Percentiles rank a stretch among this genome's conserved stretches.
Conservation (phyloP, 1,140 invertebrate genomes). For the Dryas iulia region DNA sequence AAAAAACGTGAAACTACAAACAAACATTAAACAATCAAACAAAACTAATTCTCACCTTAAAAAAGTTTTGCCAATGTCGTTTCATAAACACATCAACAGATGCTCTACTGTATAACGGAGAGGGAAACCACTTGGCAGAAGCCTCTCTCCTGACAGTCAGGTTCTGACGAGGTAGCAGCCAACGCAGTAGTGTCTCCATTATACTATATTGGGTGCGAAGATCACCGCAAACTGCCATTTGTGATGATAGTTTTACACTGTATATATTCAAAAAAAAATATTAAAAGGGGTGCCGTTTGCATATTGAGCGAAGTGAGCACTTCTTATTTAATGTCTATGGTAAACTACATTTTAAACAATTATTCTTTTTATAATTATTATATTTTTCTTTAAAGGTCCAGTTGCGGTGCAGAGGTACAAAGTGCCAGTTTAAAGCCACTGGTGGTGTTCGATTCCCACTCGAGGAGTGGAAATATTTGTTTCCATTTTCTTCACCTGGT, state of each 20-base stretch:
- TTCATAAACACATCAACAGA: slow-evolving; percentile 50
- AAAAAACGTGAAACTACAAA: neutral
- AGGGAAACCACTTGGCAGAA: slow-evolving; percentile 48
- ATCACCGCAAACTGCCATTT: slow-evolving; percentile 42
- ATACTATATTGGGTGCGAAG: slow-evolving; percentile 45
- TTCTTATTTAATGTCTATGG: no score
- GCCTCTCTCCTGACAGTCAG: slow-evolving; percentile 32
- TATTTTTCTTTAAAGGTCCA: no score
- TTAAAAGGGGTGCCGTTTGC: no score
- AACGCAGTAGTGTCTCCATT: slow-evolving; percentile 53
- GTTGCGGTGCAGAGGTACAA: no score
- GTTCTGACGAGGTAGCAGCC: slow-evolving; percentile 49
- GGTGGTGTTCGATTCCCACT: no score
- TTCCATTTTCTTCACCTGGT: no score
- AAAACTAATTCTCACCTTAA: slow-evolving; percentile 38
- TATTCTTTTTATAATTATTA: no score
- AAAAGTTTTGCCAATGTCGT: slow-evolving; percentile 50
- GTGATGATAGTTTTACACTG: slow-evolving; percentile 33
- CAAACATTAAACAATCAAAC: neutral
- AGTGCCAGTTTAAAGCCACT: no score
- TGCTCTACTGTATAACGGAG: slow-evolving; percentile 15
- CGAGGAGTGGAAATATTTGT: no score
- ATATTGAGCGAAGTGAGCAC: no score
- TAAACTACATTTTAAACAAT: no score
- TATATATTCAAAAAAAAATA: no score